Evolutionary conservation across 2,888 invertebrate genomes (phyloP).

Genomic region (Euzetes globulus): DNA sequence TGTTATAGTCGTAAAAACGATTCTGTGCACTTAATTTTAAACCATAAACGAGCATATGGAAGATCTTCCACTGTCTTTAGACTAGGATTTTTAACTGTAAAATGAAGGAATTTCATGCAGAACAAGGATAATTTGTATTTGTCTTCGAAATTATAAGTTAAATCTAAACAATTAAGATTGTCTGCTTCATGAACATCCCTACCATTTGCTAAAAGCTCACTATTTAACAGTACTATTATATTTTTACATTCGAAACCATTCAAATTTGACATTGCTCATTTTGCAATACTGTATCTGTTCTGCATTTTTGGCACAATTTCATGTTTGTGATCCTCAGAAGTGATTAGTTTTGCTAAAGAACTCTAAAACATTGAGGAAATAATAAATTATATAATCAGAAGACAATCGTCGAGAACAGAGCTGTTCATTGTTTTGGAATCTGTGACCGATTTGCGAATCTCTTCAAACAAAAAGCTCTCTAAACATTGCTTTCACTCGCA

Average conservation of each 20-base stretch:
- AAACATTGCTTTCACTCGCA: neutral
- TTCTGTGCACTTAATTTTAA: no score
- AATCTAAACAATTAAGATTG: no score
- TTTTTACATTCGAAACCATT: neutral
- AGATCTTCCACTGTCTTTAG: no score
- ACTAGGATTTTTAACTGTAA: no score
- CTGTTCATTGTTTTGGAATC: neutral
- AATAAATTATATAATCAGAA: conserved; percentile 2
- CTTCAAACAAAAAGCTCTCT: neutral
- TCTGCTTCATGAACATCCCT: no score
- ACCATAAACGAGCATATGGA: no score
- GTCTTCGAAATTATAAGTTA: no score
- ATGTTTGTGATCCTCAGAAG: neutral
- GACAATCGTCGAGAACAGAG: neutral
- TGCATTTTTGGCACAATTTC: conserved; percentile 13
- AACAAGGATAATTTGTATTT: no score
- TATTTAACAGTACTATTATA: no score
- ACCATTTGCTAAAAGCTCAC: no score
- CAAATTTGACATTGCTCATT: neutral
- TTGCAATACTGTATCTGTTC: neutral
- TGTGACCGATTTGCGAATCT: neutral
- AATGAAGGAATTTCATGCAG: no score
- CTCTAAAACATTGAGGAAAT: neutral
- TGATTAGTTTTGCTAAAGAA: neutral
- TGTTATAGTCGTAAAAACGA: no score